Percentiles rank a stretch among this genome's conserved stretches.
Conservation (phyloP, 2,888 invertebrate genomes). For the Augiades crinisus region DNA sequence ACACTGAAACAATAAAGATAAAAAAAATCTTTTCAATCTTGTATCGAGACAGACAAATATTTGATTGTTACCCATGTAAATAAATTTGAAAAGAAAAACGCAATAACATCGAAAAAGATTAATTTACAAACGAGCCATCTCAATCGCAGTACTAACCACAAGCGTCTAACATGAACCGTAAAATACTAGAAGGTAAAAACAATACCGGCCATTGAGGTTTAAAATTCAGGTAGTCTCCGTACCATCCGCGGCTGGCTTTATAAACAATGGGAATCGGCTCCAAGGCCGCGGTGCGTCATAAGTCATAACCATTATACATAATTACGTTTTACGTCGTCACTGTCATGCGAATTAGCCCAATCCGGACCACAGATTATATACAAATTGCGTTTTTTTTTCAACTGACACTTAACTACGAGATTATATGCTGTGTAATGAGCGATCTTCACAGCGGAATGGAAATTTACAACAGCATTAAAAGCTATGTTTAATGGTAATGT, state of each 20-base stretch:
- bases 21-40: no score
- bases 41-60: no score
- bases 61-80: no score
- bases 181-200: slow-evolving; percentile 16
- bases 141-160: neutral
- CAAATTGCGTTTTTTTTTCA: slow-evolving; percentile 28
- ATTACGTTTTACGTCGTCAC: slow-evolving; percentile 57
- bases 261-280: slow-evolving; percentile 70
- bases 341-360: slow-evolving; percentile 39
- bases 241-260: slow-evolving; percentile 42
- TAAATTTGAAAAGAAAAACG: no score
- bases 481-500: slow-evolving; percentile 32
- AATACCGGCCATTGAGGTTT: slow-evolving; percentile 18
- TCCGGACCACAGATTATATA: slow-evolving; percentile 31
- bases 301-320: slow-evolving; percentile 55
- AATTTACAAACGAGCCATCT: no score
- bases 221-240: slow-evolving; percentile 37
- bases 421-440: neutral
- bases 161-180: slow-evolving; percentile 6
- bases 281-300: slow-evolving; percentile 68
- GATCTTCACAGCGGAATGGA: neutral
- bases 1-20: no score
- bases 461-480: slow-evolving; percentile 38
- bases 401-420: neutral
- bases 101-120: no score